These are phyloP conservation scores for Bagarius yarrelli DNA, from an alignment of 2,113 vertebrate species.

Conservation along the genomic window DNA sequence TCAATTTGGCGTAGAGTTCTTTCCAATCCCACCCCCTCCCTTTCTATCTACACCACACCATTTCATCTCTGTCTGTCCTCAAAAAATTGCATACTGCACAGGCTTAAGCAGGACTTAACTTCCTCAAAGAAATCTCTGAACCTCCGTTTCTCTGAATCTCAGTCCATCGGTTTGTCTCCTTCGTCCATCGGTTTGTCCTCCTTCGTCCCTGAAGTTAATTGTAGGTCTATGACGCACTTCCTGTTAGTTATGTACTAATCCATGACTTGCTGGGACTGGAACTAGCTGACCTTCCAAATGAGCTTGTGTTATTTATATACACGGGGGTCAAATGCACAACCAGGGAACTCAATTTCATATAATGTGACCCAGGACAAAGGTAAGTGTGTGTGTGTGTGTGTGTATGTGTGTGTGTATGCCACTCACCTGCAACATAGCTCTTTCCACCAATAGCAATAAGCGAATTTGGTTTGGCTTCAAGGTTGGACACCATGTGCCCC, in stretches of 20 bases:
- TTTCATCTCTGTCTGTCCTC: no score
- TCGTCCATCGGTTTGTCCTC: neutral
- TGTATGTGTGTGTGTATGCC: constrained; percentile 17
- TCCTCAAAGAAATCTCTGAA: neutral
- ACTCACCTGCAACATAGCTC: constrained; percentile 84
- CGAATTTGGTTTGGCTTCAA: constrained; percentile 56
- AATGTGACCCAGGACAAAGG: neutral
- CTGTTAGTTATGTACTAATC: neutral
- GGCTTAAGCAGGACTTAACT: no score
- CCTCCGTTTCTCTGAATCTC: neutral
- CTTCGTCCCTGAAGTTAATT: constrained; percentile 9
- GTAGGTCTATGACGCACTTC: constrained; percentile 1
- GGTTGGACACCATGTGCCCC: constrained; percentile 74
- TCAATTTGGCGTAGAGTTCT: no score
- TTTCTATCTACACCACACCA: no score
- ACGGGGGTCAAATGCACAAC: neutral
- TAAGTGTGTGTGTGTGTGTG: constrained; percentile 6
- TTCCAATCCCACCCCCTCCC: no score
- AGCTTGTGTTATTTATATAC: neutral
- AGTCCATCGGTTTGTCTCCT: neutral
- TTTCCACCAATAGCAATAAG: constrained; percentile 75
- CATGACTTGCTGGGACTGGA: neutral
- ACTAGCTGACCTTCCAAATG: neutral
- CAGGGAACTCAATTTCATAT: neutral
- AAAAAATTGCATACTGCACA: no score